Evolutionary conservation across 2,797 vertebrate species (phyloP).

Genomic region (Cottoperca gobio): DNA sequence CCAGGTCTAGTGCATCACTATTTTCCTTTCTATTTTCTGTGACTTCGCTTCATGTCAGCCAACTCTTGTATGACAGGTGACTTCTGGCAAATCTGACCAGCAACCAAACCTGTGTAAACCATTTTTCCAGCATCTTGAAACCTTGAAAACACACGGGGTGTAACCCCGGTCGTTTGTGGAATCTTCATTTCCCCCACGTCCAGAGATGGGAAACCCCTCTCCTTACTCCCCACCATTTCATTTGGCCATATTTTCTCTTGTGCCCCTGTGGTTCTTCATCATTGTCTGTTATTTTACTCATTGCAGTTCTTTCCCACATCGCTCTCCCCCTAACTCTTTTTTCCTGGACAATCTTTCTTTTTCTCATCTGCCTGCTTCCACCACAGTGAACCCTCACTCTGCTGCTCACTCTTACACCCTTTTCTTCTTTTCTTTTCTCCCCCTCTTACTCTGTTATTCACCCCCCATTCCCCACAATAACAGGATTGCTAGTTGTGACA

Average conservation of each 20-base stretch:
- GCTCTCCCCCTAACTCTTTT: constrained; percentile 16
- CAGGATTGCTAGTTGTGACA: constrained; percentile 73
- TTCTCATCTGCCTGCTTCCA: constrained; percentile 23
- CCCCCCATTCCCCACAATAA: constrained; percentile 57
- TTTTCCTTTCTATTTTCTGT: constrained; percentile 1
- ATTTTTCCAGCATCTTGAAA: neutral
- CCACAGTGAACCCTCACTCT: constrained; percentile 29
- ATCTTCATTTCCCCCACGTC: constrained; percentile 1
- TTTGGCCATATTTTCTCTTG: neutral
- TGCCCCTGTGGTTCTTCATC: constrained; percentile 10
- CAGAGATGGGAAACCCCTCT: constrained; percentile 2
- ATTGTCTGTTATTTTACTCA: constrained; percentile 43
- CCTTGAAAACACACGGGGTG: neutral
- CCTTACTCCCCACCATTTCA: constrained; percentile 2
- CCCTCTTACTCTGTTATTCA: constrained; percentile 42
- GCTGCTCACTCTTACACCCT: constrained; percentile 23
- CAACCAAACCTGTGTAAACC: neutral
- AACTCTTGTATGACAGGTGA: neutral
- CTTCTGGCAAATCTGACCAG: neutral
- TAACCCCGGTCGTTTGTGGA: constrained; percentile 6
- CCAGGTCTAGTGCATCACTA: no score
- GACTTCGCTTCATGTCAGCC: constrained; percentile 3
- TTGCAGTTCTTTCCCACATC: constrained; percentile 33
- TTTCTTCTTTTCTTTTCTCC: constrained; percentile 24
- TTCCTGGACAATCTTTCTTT: constrained; percentile 32